Conservation (phyloP, 2,888 invertebrate genomes). For the Tholera decimalis region DNA sequence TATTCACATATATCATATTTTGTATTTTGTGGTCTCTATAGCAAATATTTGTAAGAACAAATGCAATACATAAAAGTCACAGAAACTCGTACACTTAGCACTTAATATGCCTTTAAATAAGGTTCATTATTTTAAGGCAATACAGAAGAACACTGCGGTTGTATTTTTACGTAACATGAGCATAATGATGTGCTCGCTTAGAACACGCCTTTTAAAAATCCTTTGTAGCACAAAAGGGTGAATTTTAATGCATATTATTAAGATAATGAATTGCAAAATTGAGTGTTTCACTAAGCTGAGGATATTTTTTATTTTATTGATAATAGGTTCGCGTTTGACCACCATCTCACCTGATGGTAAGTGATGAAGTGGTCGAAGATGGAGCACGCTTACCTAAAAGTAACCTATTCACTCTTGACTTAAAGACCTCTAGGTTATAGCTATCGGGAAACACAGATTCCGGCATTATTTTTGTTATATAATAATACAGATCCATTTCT, state of each 20-base stretch:
- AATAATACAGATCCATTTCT: too few relatives aligned
- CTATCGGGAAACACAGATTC: too few relatives aligned
- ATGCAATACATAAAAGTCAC: conserved; percentile 1
- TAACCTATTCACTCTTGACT: too few relatives aligned
- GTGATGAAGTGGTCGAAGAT: too few relatives aligned
- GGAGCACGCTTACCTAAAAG: too few relatives aligned
- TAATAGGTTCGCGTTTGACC: too few relatives aligned
- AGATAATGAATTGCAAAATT: conserved; percentile 29
- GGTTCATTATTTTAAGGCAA: conserved; percentile 31
- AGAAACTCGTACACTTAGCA: conserved; percentile 8
- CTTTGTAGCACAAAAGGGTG: conserved; percentile 37
- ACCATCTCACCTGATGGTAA: too few relatives aligned
- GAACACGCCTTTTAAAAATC: conserved; percentile 44
- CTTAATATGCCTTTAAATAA: conserved; percentile 22
- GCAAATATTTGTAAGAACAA: background rate
- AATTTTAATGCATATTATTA: conserved; percentile 50
- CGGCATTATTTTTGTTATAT: too few relatives aligned
- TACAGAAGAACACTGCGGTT: conserved; percentile 31
- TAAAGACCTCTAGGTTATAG: too few relatives aligned
- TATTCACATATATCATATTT: too few relatives aligned
- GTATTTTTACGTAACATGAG: conserved; percentile 51
- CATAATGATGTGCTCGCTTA: conserved; percentile 50
- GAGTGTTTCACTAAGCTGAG: background rate
- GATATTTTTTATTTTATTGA: too few relatives aligned
- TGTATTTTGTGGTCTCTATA: background rate